A percentile compares a stretch with the other conserved stretches of the same genome.
Conservation (phyloP, 2,888 invertebrate genomes). For the Apotomis turbidana region DNA sequence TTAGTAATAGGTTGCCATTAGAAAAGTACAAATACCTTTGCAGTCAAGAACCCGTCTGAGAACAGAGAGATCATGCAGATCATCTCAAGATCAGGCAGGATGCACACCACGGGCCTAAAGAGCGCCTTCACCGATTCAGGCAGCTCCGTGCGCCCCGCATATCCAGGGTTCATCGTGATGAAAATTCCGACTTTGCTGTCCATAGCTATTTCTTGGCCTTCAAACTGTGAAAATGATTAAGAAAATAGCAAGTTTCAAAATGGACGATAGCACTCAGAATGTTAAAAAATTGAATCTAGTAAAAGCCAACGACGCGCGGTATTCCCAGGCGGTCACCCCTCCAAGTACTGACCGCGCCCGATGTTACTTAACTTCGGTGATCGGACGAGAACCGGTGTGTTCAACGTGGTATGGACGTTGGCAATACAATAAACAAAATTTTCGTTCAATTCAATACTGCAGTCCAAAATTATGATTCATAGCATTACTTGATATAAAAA, state of each 20-base stretch:
- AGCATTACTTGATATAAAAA: too few species aligned
- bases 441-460: neutral
- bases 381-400: conserved; percentile 53
- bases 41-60: conserved; percentile 95
- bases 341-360: conserved; percentile 45
- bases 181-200: conserved; percentile 96
- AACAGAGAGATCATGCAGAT: conserved; percentile 96
- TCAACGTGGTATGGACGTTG: conserved; percentile 52
- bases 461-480: too few species aligned
- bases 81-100: conserved; percentile 95
- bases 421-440: conserved; percentile 5
- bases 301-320: conserved; percentile 50
- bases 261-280: too few species aligned
- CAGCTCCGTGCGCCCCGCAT: conserved; percentile 95
- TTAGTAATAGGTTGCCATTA: too few species aligned
- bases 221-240: conserved; percentile 84
- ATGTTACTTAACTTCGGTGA: conserved; percentile 45
- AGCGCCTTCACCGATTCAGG: conserved; percentile 96
- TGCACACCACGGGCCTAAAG: conserved; percentile 96
- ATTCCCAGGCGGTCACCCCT: conserved; percentile 54
- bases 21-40: conserved; percentile 85
- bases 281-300: too few species aligned
- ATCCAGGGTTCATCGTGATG: conserved; percentile 98
- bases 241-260: too few species aligned
- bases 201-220: conserved; percentile 91